Conservation (phyloP, 2,113 vertebrate species). For the Anthoscopus minutus region DNA sequence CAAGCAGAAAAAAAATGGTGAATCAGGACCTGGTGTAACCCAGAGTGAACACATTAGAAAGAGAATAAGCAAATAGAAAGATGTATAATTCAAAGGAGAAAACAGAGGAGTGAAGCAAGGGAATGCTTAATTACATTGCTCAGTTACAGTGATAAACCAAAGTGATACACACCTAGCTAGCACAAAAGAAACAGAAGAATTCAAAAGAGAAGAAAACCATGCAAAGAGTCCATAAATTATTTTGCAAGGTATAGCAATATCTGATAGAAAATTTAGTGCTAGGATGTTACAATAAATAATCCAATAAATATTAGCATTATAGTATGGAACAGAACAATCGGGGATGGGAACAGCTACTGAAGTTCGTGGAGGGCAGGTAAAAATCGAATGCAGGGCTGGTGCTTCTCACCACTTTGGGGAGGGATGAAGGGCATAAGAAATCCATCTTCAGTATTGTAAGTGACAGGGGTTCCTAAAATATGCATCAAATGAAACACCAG, state of each 20-base stretch:
- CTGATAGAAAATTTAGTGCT: background rate
- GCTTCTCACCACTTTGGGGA: background rate
- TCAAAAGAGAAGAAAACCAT: background rate
- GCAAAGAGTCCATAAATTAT: background rate
- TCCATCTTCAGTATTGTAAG: background rate
- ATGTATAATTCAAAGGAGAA: background rate
- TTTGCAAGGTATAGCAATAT: background rate
- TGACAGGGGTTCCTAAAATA: constrained; percentile 1
- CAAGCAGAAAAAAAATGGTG: background rate
- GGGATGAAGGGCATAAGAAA: background rate
- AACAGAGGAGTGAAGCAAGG: background rate
- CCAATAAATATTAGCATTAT: background rate
- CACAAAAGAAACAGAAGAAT: background rate
- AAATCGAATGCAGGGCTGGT: background rate
- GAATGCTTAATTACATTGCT: background rate
- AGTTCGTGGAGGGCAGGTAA: background rate
- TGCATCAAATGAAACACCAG: background rate
- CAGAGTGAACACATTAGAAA: background rate
- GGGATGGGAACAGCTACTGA: background rate
- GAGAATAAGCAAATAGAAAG: background rate
- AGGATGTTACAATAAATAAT: background rate
- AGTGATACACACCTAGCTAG: background rate
- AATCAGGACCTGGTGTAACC: background rate
- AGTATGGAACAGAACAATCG: background rate
- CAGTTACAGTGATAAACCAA: background rate